Evolutionary conservation across 2,113 vertebrate genomes (phyloP).

Genomic region (Bos indicus): DNA sequence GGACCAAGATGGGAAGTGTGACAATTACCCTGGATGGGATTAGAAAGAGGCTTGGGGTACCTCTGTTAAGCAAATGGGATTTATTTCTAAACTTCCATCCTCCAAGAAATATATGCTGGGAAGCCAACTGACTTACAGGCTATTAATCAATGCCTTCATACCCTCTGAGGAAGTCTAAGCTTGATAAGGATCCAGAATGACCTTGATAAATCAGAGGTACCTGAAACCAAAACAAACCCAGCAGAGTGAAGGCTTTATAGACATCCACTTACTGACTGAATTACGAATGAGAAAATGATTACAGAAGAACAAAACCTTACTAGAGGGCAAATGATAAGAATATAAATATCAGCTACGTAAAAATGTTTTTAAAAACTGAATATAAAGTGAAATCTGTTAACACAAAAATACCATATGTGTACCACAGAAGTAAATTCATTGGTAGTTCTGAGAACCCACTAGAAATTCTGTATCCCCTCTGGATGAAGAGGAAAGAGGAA

Average conservation of each 20-base stretch:
- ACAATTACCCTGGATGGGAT: neutral
- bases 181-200: conserved; percentile 5
- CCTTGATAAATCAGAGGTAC: neutral
- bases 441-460: neutral
- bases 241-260: neutral
- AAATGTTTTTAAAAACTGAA: neutral
- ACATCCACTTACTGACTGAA: neutral
- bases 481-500: neutral
- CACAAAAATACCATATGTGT: neutral
- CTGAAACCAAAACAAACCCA: neutral
- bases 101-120: neutral
- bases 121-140: neutral
- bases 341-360: neutral
- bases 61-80: neutral
- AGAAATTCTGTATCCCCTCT: neutral
- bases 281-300: neutral
- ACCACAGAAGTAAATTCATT: neutral
- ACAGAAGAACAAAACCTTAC: neutral
- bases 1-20: neutral
- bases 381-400: neutral
- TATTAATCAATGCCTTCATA: neutral
- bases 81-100: neutral
- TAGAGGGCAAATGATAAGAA: neutral
- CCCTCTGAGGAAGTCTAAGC: neutral
- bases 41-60: neutral